phyloP scores from a whole-genome alignment of 2,113 vertebrate genomes.

The Murina feae region DNA sequence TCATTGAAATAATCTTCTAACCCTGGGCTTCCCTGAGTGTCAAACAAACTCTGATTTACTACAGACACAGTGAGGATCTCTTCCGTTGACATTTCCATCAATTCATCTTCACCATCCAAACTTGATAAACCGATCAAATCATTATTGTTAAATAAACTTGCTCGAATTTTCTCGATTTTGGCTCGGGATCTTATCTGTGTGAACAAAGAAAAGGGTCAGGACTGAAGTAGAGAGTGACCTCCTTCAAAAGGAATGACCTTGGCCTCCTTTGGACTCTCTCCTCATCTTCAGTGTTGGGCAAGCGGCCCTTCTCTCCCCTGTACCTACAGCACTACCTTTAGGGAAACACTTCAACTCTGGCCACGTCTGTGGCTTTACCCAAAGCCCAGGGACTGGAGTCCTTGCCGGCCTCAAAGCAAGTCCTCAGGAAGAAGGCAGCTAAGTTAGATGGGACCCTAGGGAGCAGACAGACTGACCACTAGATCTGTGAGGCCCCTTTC shows the following conservation, averaged over 20 bases:
- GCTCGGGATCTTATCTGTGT: slow-evolving; percentile 93
- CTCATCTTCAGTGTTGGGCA: rapidly evolving
- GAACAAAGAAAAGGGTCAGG: slow-evolving; percentile 50
- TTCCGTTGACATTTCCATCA: slow-evolving; percentile 98
- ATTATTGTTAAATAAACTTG: slow-evolving; percentile 97
- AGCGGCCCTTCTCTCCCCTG: not conserved
- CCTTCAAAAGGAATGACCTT: rapidly evolving
- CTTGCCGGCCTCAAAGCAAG: not conserved
- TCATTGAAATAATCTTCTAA: slow-evolving; percentile 96
- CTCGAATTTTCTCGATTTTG: slow-evolving; percentile 97
- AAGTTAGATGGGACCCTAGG: not conserved
- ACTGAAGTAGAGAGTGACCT: not conserved
- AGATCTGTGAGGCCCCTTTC: not conserved
- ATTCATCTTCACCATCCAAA: slow-evolving; percentile 94
- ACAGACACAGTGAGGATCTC: slow-evolving; percentile 97
- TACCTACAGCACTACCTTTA: rapidly evolving
- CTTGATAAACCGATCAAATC: slow-evolving; percentile 96
- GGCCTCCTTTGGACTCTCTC: too few relatives aligned
- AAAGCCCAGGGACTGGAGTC: not conserved
- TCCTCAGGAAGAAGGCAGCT: not conserved
- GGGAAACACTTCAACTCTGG: not conserved
- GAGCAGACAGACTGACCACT: not conserved
- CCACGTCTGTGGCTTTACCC: not conserved
- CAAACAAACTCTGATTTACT: slow-evolving; percentile 98
- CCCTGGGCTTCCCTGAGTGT: slow-evolving; percentile 96